Conservation (phyloP, 2,113 vertebrate species). For the Ceratotherium simum region DNA sequence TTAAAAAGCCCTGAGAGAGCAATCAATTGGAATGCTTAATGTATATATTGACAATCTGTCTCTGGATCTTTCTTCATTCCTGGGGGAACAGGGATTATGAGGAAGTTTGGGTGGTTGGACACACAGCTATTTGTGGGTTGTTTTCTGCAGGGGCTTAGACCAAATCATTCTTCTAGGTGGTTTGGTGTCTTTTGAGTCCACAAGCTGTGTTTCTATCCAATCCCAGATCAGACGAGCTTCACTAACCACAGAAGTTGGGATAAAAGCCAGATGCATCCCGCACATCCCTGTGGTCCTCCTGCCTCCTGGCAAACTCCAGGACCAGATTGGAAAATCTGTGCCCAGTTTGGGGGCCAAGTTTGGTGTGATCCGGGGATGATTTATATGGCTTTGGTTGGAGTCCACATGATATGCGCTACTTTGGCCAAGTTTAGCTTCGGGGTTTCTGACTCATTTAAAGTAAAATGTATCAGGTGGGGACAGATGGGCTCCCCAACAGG, state of each 20-base stretch:
- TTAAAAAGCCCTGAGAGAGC: not conserved
- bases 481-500: constrained; percentile 71
- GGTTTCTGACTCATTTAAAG: constrained; percentile 73
- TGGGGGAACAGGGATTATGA: too few species aligned
- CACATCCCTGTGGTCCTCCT: constrained; percentile 74
- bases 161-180: constrained; percentile 66
- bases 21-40: not conserved
- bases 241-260: constrained; percentile 74
- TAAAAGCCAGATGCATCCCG: constrained; percentile 70
- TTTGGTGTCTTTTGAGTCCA: constrained; percentile 8
- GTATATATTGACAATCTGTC: not conserved
- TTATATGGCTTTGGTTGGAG: constrained; percentile 66
- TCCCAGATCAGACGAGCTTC: constrained; percentile 62
- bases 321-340: constrained; percentile 76
- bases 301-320: constrained; percentile 76
- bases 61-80: not conserved
- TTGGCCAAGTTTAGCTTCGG: constrained; percentile 73
- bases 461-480: constrained; percentile 65
- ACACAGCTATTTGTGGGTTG: not conserved
- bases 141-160: not conserved
- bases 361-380: constrained; percentile 72
- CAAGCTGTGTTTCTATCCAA: constrained; percentile 48
- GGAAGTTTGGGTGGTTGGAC: not conserved
- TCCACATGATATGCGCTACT: constrained; percentile 65
- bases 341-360: constrained; percentile 70